Percentiles rank a stretch among this genome's conserved stretches.
Conservation (phyloP, 2,888 invertebrate genomes). For the Agrilus biguttatus region DNA sequence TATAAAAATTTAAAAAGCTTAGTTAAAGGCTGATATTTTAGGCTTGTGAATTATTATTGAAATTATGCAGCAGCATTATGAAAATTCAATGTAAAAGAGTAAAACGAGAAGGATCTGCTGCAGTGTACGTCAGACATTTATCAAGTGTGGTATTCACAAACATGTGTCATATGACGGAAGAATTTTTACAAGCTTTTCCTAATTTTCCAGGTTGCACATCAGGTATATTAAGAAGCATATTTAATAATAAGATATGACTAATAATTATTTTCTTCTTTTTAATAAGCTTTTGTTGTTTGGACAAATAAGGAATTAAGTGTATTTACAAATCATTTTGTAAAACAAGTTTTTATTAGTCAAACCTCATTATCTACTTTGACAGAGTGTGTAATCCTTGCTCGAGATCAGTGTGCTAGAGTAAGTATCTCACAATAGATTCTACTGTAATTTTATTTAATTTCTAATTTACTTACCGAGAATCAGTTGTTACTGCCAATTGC, state of each 20-base stretch:
- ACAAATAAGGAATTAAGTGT: conserved; percentile 69
- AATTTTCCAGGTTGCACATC: conserved; percentile 59
- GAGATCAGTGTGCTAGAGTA: conserved; percentile 57
- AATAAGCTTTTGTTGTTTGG: conserved; percentile 75
- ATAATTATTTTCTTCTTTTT: neutral
- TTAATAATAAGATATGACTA: neutral
- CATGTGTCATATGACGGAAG: conserved; percentile 43
- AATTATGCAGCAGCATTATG: conserved; percentile 66
- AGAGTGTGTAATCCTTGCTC: conserved; percentile 71
- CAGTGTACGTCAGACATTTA: conserved; percentile 65
- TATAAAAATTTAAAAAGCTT: conserved; percentile 1
- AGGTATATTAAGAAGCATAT: conserved; percentile 33
- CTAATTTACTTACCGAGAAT: too few species aligned
- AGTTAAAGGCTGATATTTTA: conserved; percentile 24
- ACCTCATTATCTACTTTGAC: conserved; percentile 70
- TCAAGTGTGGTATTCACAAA: conserved; percentile 75
- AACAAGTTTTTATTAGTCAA: conserved; percentile 83
- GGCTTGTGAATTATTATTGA: conserved; percentile 71
- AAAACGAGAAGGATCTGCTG: conserved; percentile 65
- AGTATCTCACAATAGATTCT: conserved; percentile 5
- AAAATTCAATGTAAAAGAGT: conserved; percentile 70
- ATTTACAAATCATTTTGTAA: conserved; percentile 66
- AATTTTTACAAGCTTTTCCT: conserved; percentile 71
- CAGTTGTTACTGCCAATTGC: too few species aligned
- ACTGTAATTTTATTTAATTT: too few species aligned